Percentiles rank a stretch among this genome's conserved stretches.
These are phyloP conservation scores for Casuarius casuarius DNA, from an alignment of 2,113 vertebrate species.

Conservation along the genomic window DNA sequence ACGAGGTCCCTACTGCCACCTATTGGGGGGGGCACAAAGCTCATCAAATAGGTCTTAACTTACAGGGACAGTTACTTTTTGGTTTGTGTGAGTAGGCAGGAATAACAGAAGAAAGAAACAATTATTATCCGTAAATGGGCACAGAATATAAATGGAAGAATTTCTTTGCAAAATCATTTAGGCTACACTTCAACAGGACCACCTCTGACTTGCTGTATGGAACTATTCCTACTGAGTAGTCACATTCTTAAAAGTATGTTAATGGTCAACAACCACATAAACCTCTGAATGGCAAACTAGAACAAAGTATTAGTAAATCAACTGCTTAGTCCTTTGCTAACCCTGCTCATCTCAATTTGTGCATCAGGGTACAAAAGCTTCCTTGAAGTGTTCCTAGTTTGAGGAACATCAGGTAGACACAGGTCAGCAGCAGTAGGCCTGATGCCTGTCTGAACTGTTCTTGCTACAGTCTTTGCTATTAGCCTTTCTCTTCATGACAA, in stretches of 20 bases:
- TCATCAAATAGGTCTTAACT: background rate
- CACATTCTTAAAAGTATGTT: background rate
- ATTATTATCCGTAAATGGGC: background rate
- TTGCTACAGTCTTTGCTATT: conserved; percentile 15
- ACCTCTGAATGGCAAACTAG: background rate
- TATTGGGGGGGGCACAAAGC: background rate
- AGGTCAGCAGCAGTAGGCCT: background rate
- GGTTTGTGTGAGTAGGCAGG: background rate
- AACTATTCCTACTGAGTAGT: background rate
- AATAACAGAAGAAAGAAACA: background rate
- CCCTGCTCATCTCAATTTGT: background rate
- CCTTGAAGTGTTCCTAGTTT: background rate
- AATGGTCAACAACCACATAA: rapidly evolving
- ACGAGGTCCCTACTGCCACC: background rate
- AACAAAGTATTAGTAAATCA: background rate
- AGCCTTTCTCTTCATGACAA: background rate
- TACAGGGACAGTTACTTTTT: background rate
- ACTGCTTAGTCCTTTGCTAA: background rate
- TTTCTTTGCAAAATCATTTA: background rate
- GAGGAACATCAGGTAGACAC: background rate
- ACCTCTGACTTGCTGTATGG: background rate
- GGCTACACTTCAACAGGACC: background rate
- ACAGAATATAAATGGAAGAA: background rate
- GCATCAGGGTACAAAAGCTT: background rate
- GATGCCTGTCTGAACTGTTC: background rate